phyloP scores from a whole-genome alignment of 2,888 invertebrate genomes.

The Lypha dubia region DNA sequence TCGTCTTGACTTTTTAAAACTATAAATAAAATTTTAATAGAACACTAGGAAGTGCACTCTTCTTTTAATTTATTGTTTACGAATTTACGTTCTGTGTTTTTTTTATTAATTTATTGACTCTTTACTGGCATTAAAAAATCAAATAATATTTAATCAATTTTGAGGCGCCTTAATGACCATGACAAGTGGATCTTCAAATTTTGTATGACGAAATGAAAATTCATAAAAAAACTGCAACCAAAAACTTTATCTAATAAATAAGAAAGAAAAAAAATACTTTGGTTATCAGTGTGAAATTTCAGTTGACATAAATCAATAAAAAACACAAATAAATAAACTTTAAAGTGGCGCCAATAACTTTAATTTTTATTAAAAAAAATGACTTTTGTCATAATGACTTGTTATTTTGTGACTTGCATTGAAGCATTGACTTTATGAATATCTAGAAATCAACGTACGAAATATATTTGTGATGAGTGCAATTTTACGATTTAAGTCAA shows the following conservation, averaged over 20 bases:
- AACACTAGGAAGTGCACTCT: not conserved
- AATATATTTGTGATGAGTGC: not conserved
- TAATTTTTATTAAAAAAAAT: not conserved
- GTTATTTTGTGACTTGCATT: slow-evolving; percentile 10
- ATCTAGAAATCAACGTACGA: not conserved
- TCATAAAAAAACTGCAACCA: slow-evolving; percentile 18
- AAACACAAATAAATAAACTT: slow-evolving; percentile 18
- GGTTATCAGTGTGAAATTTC: slow-evolving; percentile 34
- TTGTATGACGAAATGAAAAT: slow-evolving; percentile 35
- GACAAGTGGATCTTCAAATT: slow-evolving; percentile 14
- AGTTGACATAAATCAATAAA: slow-evolving; percentile 52
- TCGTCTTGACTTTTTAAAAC: not conserved
- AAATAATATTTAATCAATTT: slow-evolving; percentile 33
- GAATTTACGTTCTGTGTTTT: slow-evolving; percentile 1
- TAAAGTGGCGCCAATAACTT: slow-evolving; percentile 44
- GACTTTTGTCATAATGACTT: not conserved
- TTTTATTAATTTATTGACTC: slow-evolving; percentile 34
- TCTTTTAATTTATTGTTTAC: not conserved
- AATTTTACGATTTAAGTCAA: not conserved
- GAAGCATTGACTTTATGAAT: slow-evolving; percentile 9
- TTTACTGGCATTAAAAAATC: slow-evolving; percentile 4
- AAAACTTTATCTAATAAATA: slow-evolving; percentile 31
- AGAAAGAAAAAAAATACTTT: slow-evolving; percentile 1
- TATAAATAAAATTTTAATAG: not conserved
- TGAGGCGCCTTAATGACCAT: slow-evolving; percentile 1